Conservation (phyloP, 2,113 vertebrate genomes). For the Tympanuchus pallidicinctus region DNA sequence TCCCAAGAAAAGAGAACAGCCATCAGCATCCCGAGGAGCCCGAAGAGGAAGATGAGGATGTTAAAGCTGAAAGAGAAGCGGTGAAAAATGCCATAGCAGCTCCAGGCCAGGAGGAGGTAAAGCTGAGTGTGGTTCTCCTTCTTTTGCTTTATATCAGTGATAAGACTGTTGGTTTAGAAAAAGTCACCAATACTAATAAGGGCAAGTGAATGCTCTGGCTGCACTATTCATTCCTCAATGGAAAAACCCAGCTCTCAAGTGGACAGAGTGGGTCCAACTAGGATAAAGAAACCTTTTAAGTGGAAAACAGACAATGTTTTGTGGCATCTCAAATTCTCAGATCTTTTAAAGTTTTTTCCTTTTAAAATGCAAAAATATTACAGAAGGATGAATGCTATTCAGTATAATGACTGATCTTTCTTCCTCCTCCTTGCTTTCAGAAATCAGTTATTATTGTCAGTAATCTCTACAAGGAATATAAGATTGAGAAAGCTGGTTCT, state of each 20-base stretch:
- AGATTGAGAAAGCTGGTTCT: slow-evolving; percentile 70
- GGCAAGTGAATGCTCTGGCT: not conserved
- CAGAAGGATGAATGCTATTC: not conserved
- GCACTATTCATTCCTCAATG: not conserved
- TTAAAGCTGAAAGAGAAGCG: slow-evolving; percentile 83
- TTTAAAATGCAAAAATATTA: not conserved
- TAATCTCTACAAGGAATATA: slow-evolving; percentile 87
- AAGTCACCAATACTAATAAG: not conserved
- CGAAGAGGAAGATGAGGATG: slow-evolving; percentile 87
- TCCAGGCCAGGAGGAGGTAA: slow-evolving; percentile 80
- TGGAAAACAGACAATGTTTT: fast-evolving
- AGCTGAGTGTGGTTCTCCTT: too few relatives aligned
- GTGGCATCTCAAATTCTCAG: not conserved
- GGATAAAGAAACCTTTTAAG: not conserved
- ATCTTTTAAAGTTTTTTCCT: not conserved
- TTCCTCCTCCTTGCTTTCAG: slow-evolving; percentile 51
- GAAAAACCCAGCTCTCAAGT: not conserved
- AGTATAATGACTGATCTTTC: not conserved
- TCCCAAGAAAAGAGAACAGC: slow-evolving; percentile 56
- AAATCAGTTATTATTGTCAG: slow-evolving; percentile 85
- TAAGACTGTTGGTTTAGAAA: not conserved
- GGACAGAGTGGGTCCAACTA: not conserved
- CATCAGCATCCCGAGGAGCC: slow-evolving; percentile 80
- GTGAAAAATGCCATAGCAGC: slow-evolving; percentile 79
- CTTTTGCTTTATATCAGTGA: not conserved